These are phyloP conservation scores for Strigamia transsilvanica DNA, from an alignment of 2,888 invertebrate species.

Conservation along the genomic window DNA sequence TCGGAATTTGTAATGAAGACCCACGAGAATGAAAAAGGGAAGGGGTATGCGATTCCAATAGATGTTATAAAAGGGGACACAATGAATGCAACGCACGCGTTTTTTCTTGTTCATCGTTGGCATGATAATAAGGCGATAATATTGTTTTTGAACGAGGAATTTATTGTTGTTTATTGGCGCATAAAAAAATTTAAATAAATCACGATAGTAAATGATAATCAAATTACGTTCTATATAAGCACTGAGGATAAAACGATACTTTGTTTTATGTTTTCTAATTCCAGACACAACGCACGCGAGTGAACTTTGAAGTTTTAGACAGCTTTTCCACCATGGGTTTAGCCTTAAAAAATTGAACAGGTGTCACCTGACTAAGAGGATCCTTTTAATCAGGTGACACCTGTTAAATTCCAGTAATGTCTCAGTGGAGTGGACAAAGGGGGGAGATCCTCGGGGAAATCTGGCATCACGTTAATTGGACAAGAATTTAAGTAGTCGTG, in stretches of 20 bases:
- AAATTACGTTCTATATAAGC: neutral
- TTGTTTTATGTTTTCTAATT: neutral
- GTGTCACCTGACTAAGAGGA: too few relatives aligned
- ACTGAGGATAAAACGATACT: neutral
- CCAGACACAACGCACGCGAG: too few relatives aligned
- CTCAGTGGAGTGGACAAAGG: too few relatives aligned
- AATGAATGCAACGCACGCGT: conserved; percentile 45
- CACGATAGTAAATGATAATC: neutral
- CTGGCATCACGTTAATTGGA: too few relatives aligned
- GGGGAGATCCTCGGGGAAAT: too few relatives aligned
- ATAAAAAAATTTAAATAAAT: neutral
- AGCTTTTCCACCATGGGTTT: too few relatives aligned
- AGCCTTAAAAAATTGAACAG: too few relatives aligned
- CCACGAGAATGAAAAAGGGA: neutral
- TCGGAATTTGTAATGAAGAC: conserved; percentile 39
- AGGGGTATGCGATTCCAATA: neutral
- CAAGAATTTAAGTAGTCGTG: too few relatives aligned
- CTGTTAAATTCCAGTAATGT: too few relatives aligned
- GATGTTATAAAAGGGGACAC: neutral
- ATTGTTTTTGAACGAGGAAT: conserved; percentile 4
- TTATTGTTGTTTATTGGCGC: neutral
- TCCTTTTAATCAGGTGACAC: too few relatives aligned
- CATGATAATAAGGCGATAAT: conserved; percentile 30
- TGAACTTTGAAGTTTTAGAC: neutral
- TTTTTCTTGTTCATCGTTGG: conserved; percentile 49